Base-by-base conservation (phyloP, 2,888 invertebrate species). In the Venusia cambrica region DNA sequence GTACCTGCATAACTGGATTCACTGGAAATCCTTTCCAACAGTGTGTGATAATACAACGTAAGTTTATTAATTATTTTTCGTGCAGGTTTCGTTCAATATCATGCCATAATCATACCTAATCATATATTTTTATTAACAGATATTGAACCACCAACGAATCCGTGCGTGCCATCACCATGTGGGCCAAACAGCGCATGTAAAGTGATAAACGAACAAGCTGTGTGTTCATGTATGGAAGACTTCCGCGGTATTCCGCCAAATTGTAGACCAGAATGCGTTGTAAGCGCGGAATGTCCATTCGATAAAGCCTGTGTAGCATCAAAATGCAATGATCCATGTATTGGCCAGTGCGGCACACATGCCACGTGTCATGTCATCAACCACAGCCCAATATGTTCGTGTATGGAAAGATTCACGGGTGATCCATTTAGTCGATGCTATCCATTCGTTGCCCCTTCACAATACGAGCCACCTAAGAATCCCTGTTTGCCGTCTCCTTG, bases 181-280 rank as follows among this genome's bases (percentile, higher is more conserved):
- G 96, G 96, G 16, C 91, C 94, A 3, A 94, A 95, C 62, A 94
- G 95, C 46, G 88, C 92, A 54, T 96, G 96, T 61, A 90, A 91
- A 53, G 92, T 91, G 67, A 68, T 90, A 11, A 93, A 93, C 53
- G 89, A 88, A 11, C 92, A 92, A 78, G 91, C 91, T 0, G 89
- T 92, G 8, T 94, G 94, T 62, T 92, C 92, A 27, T 94, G 94
- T 60, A 72, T 90, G 44, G 87, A 89, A 22, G 88, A 89, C 47
- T 92, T 91, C 54, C 85, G 89, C 31, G 93, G 93, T 24, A 81
- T 80, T 45, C 92, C 92, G 14, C 92, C 92, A 36, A 89, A 89
- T 33, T 94, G 94, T 67, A 89, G 93, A 62, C 93, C 93, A 15
- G 92, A 93, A 72, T 93, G 93, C 62, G 87, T 91, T 8, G 84